Evolutionary conservation across 2,888 invertebrate species (phyloP), one percentile per base, ranked within the genome.

Genomic region (Xestia sexstrigata): DNA sequence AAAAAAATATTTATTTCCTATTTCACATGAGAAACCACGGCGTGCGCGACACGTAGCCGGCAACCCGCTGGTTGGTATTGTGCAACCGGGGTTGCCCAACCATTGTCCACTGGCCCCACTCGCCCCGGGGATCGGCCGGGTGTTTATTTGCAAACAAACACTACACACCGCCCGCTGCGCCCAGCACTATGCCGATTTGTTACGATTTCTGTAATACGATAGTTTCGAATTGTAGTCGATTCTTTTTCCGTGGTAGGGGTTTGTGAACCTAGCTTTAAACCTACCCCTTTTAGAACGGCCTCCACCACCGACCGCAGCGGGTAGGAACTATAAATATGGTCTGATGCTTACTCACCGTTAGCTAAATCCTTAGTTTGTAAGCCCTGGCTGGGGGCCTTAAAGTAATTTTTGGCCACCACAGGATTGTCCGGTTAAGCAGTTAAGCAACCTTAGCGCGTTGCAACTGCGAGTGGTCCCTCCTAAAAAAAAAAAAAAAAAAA

Each of bases 61-160:
- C 91, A 84, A 89, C 95, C 93, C 92, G 95, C 95, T 94, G 95
- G 91, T 90, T 89, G 89, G 89, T 87, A 95, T 96, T 96, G 94
- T 95, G 88, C 90, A 87, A 89, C 88, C 88, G 89, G 90, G 90
- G 86, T 83, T 88, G 86, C 79, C 81, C 90, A 82, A 87, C 83
- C 82, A 78, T 88, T 88, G 88, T 89, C 81, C 75, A 79, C 67
- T 81, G 83, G 76, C 91, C 82, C 86, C 91, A 79, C 67, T 81
- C 86, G 73, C 91, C 81, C 86, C 91, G 89, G 92, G 93, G 85
- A 87, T 88, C 92, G 88, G 95, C 95, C 96, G 95, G 95, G 94
- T 96, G 96, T 95, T 95, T 96, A 96, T 96, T 96, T 96, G 96
- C 96, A 96, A 96, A 96, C 96, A 96, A 90, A 92, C 91, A 88